Percentiles rank a stretch among this genome's conserved stretches.
phyloP scores from a whole-genome alignment of 2,888 invertebrate species.

The Achlya flavicornis region DNA sequence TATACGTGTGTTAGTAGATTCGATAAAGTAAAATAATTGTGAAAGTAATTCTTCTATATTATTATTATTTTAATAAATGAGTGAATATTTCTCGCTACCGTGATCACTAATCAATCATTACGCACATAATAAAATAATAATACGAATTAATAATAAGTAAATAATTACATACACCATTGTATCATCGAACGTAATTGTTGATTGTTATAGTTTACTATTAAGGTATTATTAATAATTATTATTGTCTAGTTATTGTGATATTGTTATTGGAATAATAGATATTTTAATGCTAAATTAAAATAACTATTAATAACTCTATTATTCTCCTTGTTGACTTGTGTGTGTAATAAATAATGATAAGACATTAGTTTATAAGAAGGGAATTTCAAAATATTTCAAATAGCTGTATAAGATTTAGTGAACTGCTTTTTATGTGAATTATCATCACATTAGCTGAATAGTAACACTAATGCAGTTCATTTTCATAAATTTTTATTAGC shows the following conservation, averaged over 20 bases:
- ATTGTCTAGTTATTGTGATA: constrained; percentile 81
- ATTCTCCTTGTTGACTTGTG: constrained; percentile 80
- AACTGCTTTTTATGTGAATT: constrained; percentile 35
- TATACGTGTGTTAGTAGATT: constrained; percentile 54
- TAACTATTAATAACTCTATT: constrained; percentile 65
- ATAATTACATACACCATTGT: constrained; percentile 62
- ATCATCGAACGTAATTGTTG: constrained; percentile 82
- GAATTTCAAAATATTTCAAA: constrained; percentile 34
- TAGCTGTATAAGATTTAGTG: constrained; percentile 24
- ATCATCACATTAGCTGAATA: constrained; percentile 13
- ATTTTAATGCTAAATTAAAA: constrained; percentile 67
- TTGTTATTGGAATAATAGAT: constrained; percentile 81
- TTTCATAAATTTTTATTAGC: not conserved
- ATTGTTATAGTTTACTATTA: constrained; percentile 69
- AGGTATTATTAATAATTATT: constrained; percentile 52
- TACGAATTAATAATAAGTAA: constrained; percentile 74
- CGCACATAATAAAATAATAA: constrained; percentile 66
- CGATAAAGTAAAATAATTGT: constrained; percentile 37
- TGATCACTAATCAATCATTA: constrained; percentile 66
- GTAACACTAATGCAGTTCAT: not conserved
- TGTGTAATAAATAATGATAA: constrained; percentile 66
- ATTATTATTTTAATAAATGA: constrained; percentile 26
- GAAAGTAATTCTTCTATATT: constrained; percentile 18
- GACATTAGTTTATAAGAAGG: constrained; percentile 38
- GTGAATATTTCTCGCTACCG: constrained; percentile 45